Base-by-base conservation (phyloP, 2,888 invertebrate species). In the Nycteola revayana region DNA sequence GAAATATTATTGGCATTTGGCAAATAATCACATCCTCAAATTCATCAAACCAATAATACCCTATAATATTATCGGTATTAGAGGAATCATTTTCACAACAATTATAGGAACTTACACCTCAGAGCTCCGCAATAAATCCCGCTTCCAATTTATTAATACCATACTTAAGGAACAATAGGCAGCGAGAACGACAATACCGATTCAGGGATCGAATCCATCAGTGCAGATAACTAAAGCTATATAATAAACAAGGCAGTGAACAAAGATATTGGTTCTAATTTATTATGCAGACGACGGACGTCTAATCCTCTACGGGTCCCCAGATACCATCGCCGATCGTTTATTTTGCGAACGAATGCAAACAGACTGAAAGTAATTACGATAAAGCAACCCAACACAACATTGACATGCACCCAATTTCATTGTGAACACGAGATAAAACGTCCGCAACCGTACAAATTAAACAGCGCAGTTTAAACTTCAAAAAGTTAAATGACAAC, bases 181-280 rank as follows among this genome's bases (percentile, higher is more conserved):
- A 31, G 25, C 8, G 28, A 22, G 41, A 39, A 51, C 48, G 41
- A 37, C 43, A 36, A 30, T 20, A 39, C 47, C 43, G 39, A 60
- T 56, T 54, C 40, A 50, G 47, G 25, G 23, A 48, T 45, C 34
- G 23, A 51, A 49, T 47, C 43, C 41, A 58, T 56, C 48, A 36
- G 23, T 17, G 31, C 18, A 53, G 53, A 53, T 50, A 50, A 36
- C 38, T 41, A 41, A 53, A 59, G 49, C 60, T 44, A 36, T 38
- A 50, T 54, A 65, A 65, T 66, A 66, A 73, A 67, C 66, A 65
- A 61, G 45, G 32, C 49, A 31, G 35, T 32, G 40, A 48, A 43
- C 54, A 53, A 48, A 57, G 60, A 58, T 65, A 68, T 68, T 61
- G 66, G 69, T 65, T 56, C 61, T 68, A 60, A 75, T 77, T 75